Evolutionary conservation across 92 coral and sea anemone species (phyloP), one percentile per base, ranked within the genome.

Genomic region (Paragorgia papillata): DNA sequence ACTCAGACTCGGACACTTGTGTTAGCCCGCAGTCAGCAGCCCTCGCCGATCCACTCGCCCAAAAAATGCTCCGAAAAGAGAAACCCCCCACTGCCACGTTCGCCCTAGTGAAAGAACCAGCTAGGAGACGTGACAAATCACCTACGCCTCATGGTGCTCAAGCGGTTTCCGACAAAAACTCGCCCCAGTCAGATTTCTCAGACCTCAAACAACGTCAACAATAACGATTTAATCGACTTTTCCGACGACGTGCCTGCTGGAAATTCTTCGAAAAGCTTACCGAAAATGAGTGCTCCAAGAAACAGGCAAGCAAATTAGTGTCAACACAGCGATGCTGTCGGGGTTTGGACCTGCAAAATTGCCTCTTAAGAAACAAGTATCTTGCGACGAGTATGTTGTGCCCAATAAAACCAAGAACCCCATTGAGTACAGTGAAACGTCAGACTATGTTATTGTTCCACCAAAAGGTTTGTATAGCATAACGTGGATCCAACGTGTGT

Each of bases 151-250:
- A n/a, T n/a, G n/a, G n/a, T n/a, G 26, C 2, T 2, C 26, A 0
- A 2, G 25, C 48, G 30, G 7, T 33, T n/a, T 15, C 44, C 34
- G n/a, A n/a, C n/a, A n/a, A n/a, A n/a, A n/a, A n/a, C n/a, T n/a
- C 78, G 78, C 7, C 43, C 30, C 22, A 58, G 64, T 21, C 78
- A 71, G 57, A 19, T 55, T 15, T 22, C 49, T 1, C 78, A 30
- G 35, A 17, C 24, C 32, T 44, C 78, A 17, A n/a, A n/a, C 34
- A 55, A 54, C 1, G 39, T n/a, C 24, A 53, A 71, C 19, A 35
- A 8, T 22, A 71, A 71, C 34, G 78, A 71, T 41, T 55, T 71
- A n/a, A 55, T 71, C 20, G 78, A 71, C 33, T 51, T 71, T 53
- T 71, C 78, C 18, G 78, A 53, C 46, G 51, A 35, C 19, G 24